A percentile compares a stretch with the other conserved stretches of the same genome.
Evolutionary conservation across 1,140 invertebrate species (phyloP).

Genomic region (Drosophila ambigua): DNA sequence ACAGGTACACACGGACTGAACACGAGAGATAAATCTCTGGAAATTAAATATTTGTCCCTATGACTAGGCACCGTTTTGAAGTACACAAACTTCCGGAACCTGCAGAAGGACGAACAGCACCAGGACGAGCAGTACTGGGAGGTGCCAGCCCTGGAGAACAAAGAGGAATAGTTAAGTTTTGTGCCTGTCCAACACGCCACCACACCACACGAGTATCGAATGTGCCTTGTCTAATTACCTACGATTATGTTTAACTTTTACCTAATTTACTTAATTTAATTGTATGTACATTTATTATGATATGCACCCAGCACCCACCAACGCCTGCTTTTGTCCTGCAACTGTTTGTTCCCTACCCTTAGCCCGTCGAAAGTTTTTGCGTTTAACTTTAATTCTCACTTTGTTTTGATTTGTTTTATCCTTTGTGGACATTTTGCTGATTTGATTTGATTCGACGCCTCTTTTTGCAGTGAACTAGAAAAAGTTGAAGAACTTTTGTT

Average conservation of each 20-base stretch:
- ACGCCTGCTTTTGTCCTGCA: background rate
- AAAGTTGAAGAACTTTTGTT: slow-evolving; percentile 62
- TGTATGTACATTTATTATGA: slow-evolving; percentile 23
- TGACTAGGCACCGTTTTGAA: slow-evolving; percentile 84
- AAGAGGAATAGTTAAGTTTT: slow-evolving; percentile 82
- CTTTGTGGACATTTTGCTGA: slow-evolving; percentile 15
- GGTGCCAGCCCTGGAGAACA: slow-evolving; percentile 81
- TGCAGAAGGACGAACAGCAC: slow-evolving; percentile 85
- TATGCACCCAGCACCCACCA: slow-evolving; percentile 36
- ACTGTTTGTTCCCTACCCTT: too few species aligned
- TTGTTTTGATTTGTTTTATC: background rate
- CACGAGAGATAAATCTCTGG: background rate
- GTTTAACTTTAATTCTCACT: too few species aligned
- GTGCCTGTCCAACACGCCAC: slow-evolving; percentile 21
- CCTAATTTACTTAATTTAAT: slow-evolving; percentile 6
- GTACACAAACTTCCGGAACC: slow-evolving; percentile 83
- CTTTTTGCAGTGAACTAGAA: slow-evolving; percentile 69
- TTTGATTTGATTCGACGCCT: slow-evolving; percentile 36
- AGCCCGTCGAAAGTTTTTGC: too few species aligned
- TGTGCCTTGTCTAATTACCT: slow-evolving; percentile 46
- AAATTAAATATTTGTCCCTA: background rate
- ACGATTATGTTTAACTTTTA: slow-evolving; percentile 27
- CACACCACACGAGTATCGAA: slow-evolving; percentile 31
- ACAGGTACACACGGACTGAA: slow-evolving; percentile 87
- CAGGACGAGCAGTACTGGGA: slow-evolving; percentile 86